Evolutionary conservation across 2,888 invertebrate genomes (phyloP).

Genomic region (Steromphala cineraria): DNA sequence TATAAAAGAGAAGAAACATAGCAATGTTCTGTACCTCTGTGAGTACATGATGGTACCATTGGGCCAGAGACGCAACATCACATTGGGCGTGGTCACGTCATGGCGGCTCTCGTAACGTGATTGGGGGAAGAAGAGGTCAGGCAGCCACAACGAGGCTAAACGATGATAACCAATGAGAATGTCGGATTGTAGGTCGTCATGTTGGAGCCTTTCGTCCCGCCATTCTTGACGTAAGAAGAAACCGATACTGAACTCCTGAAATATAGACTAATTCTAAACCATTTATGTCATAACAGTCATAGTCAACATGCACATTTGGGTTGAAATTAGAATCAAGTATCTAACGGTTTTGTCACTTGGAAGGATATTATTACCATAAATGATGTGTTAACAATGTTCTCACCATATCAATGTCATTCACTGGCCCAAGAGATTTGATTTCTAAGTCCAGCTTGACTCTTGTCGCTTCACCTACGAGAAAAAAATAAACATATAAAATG

Average conservation of each 20-base stretch:
- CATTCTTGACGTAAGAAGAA: conserved; percentile 47
- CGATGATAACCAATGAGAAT: conserved; percentile 29
- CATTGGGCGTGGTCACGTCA: conserved; percentile 47
- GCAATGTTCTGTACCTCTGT: conserved; percentile 33
- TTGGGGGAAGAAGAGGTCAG: conserved; percentile 50
- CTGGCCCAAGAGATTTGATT: conserved; percentile 11
- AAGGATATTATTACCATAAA: too few relatives aligned
- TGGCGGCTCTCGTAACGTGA: conserved; percentile 42
- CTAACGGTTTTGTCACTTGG: too few relatives aligned
- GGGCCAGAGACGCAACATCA: conserved; percentile 42
- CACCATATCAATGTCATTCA: conserved; percentile 23
- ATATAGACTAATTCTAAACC: background rate
- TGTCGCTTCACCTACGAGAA: conserved; percentile 14
- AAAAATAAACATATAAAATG: too few relatives aligned
- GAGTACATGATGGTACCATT: conserved; percentile 46
- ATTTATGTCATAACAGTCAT: too few relatives aligned
- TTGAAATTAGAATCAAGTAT: too few relatives aligned
- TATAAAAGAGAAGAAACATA: too few relatives aligned
- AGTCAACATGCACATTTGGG: too few relatives aligned
- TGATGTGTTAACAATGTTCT: too few relatives aligned
- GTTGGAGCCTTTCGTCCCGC: conserved; percentile 41
- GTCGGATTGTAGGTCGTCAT: background rate
- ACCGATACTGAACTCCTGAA: conserved; percentile 47
- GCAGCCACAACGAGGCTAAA: conserved; percentile 44
- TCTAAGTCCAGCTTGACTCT: background rate